Percentiles rank a stretch among this genome's conserved stretches.
phyloP scores from a whole-genome alignment of 1,140 invertebrate species.

The Danaus melanippus region DNA sequence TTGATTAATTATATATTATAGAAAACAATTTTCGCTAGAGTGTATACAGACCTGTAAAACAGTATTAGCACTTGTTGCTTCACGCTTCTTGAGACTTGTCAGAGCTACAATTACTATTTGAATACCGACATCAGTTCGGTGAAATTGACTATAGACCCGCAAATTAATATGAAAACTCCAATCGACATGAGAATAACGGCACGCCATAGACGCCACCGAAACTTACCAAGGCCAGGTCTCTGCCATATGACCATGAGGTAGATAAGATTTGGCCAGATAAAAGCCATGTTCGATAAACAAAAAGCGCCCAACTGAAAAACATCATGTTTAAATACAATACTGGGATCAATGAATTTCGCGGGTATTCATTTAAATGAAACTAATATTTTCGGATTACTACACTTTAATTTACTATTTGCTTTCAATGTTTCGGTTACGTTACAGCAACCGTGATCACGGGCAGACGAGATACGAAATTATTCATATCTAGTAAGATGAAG shows the following conservation, averaged over 20 bases:
- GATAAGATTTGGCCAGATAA: constrained; percentile 48
- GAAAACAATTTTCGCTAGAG: too few species aligned
- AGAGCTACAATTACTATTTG: constrained; percentile 1
- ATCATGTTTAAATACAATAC: not conserved
- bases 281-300: constrained; percentile 52
- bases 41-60: too few species aligned
- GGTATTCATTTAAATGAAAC: not conserved
- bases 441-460: not conserved
- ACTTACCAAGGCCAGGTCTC: constrained; percentile 39
- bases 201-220: constrained; percentile 38
- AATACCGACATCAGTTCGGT: constrained; percentile 25
- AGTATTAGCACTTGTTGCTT: too few species aligned
- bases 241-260: constrained; percentile 41
- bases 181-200: constrained; percentile 22
- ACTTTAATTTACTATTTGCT: not conserved
- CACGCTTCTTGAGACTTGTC: too few species aligned
- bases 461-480: not conserved
- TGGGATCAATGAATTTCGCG: too few species aligned
- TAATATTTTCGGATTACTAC: not conserved
- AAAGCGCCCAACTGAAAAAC: constrained; percentile 46
- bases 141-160: constrained; percentile 33
- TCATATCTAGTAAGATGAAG: not conserved
- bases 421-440: not conserved
- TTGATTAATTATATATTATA: too few species aligned
- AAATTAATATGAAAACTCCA: constrained; percentile 32